Conservation (phyloP, 2,888 invertebrate species). For the Cataglyphis rosenhaueri region DNA sequence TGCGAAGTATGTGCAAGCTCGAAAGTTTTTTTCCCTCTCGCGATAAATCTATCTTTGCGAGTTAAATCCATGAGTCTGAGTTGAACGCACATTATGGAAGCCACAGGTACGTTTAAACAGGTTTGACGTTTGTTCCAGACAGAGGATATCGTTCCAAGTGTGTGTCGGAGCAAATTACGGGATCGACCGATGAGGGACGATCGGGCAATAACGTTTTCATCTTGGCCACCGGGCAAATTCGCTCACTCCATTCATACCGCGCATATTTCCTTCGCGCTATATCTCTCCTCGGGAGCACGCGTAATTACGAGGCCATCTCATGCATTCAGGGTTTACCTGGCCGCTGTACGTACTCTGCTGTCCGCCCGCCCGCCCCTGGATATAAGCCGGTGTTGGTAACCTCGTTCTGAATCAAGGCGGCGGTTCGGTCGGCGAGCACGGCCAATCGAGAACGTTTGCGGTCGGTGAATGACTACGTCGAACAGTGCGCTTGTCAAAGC, state of each 20-base stretch:
- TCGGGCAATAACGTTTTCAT: not conserved
- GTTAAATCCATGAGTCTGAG: not conserved
- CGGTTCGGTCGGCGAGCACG: conserved; percentile 71
- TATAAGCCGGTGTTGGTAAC: conserved; percentile 61
- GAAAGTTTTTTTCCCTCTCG: not conserved
- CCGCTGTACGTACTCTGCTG: conserved; percentile 1
- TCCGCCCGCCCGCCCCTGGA: conserved; percentile 43
- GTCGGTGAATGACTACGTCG: conserved; percentile 72
- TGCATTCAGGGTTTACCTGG: conserved; percentile 65
- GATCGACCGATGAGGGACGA: not conserved
- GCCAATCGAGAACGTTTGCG: conserved; percentile 73
- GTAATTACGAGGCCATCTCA: conserved; percentile 57
- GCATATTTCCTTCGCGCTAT: conserved; percentile 25
- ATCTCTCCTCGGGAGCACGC: conserved; percentile 53
- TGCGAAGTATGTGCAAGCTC: not conserved
- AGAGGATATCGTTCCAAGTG: not conserved
- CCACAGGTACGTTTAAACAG: too few species aligned
- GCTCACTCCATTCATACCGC: conserved; percentile 30
- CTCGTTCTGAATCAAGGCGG: conserved; percentile 74
- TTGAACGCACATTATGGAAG: not conserved
- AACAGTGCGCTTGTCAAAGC: conserved; percentile 71
- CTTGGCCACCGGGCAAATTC: conserved; percentile 10
- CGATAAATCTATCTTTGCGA: not conserved
- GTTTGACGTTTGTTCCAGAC: conserved; percentile 54
- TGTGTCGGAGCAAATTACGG: not conserved